phyloP scores from a whole-genome alignment of 2,113 vertebrate genomes.

The Gymnorhina tibicen region DNA sequence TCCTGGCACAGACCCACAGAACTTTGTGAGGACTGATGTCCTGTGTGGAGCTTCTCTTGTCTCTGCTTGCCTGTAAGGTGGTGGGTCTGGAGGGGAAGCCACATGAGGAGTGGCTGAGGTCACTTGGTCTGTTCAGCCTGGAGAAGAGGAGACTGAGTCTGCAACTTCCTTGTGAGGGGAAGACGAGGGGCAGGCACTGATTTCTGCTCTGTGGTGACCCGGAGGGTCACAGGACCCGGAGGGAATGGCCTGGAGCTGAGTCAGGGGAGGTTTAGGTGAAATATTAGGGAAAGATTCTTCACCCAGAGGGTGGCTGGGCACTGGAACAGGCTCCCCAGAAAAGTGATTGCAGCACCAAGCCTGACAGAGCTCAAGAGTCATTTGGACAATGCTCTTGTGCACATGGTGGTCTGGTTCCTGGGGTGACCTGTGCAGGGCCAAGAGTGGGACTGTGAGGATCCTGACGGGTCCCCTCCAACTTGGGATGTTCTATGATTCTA shows the following conservation, averaged over 20 bases:
- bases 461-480: not conserved
- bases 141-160: not conserved
- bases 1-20: fast-evolving
- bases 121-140: not conserved
- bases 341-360: not conserved
- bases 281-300: not conserved
- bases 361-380: not conserved
- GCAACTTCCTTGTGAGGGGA: not conserved
- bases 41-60: fast-evolving
- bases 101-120: not conserved
- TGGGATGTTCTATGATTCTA: not conserved
- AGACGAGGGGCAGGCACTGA: not conserved
- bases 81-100: not conserved
- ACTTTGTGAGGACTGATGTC: not conserved
- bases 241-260: not conserved
- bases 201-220: not conserved
- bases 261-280: not conserved
- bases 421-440: not conserved
- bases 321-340: not conserved
- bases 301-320: not conserved
- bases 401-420: not conserved
- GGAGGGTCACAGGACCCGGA: fast-evolving
- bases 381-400: not conserved
- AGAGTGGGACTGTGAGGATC: not conserved
- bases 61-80: not conserved